Conservation (phyloP, 2,888 invertebrate genomes). For the Melieria picta region DNA sequence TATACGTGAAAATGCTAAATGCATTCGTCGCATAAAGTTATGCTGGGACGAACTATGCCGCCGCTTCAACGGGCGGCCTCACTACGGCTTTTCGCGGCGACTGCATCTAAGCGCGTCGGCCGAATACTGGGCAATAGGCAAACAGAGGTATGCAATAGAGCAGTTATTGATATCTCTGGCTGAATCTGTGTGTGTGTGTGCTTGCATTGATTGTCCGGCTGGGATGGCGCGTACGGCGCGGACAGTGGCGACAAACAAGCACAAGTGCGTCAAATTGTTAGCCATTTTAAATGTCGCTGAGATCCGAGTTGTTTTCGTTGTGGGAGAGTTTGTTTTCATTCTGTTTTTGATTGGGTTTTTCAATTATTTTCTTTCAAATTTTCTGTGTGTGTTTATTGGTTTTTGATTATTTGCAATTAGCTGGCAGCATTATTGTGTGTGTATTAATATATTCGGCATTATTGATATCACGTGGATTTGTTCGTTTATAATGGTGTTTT, state of each 20-base stretch:
- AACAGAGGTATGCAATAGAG: constrained; percentile 63
- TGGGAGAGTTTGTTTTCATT: constrained; percentile 34
- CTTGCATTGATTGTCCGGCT: too few species aligned
- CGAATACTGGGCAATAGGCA: constrained; percentile 50
- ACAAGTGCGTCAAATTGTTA: constrained; percentile 41
- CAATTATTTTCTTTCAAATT: not conserved
- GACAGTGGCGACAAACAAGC: constrained; percentile 1
- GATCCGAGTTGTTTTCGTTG: constrained; percentile 40
- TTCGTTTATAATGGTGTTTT: constrained; percentile 4
- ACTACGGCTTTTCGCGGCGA: constrained; percentile 55
- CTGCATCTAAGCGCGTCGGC: constrained; percentile 48
- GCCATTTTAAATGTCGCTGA: constrained; percentile 43
- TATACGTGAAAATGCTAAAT: constrained; percentile 38
- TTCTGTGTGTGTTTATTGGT: constrained; percentile 2
- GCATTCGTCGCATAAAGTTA: constrained; percentile 55
- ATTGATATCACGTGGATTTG: constrained; percentile 58
- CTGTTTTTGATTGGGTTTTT: constrained; percentile 7
- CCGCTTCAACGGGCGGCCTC: constrained; percentile 37
- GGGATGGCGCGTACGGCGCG: too few species aligned
- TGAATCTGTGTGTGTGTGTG: constrained; percentile 53
- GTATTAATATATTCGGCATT: constrained; percentile 63
- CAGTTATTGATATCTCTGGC: constrained; percentile 61
- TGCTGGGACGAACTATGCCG: too few species aligned
- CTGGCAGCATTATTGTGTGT: constrained; percentile 45
- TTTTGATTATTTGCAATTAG: not conserved